phyloP scores from a whole-genome alignment of 2,797 vertebrate species.

The Rhinatrema bivittatum region DNA sequence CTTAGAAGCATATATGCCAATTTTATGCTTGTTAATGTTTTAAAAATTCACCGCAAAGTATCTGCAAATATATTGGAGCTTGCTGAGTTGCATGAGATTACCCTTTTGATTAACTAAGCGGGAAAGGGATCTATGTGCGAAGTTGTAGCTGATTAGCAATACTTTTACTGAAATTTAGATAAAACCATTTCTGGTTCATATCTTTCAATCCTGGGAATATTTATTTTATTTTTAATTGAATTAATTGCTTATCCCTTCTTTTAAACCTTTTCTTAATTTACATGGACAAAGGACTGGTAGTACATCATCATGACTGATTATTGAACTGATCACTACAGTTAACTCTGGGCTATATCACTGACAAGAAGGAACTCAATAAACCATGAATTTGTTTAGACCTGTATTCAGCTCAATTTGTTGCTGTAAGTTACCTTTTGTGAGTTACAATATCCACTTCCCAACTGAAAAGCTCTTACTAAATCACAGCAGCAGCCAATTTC shows the following conservation, averaged over 20 bases:
- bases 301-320: constrained; percentile 31
- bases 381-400: constrained; percentile 34
- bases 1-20: no score
- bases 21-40: no score
- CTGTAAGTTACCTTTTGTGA: constrained; percentile 76
- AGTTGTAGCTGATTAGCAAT: no score
- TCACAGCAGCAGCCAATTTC: constrained; percentile 58
- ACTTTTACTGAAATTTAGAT: no score
- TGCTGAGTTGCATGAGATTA: no score
- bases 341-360: constrained; percentile 29
- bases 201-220: neutral
- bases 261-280: constrained; percentile 5
- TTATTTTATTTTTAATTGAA: neutral
- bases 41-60: no score
- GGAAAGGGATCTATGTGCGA: no score
- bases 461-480: constrained; percentile 60
- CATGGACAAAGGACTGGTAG: constrained; percentile 6
- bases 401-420: constrained; percentile 75
- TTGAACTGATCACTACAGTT: constrained; percentile 32
- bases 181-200: no score
- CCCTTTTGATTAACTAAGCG: no score
- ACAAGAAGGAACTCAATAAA: constrained; percentile 37
- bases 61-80: no score
- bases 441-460: constrained; percentile 66
- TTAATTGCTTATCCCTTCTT: neutral